These are phyloP conservation scores for Petaurus breviceps DNA, from an alignment of 2,113 vertebrate species.

Conservation along the genomic window DNA sequence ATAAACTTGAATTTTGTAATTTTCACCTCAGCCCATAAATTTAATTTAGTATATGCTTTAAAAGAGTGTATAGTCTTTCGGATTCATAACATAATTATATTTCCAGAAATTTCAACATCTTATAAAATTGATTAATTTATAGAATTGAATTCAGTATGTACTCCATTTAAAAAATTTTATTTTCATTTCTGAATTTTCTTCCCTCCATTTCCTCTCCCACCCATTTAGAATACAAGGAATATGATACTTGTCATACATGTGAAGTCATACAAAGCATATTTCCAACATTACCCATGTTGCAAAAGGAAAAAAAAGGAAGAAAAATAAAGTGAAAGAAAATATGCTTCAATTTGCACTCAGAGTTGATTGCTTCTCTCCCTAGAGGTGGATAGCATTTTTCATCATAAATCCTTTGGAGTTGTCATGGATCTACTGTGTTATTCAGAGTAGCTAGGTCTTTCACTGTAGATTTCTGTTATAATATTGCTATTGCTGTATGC, in stretches of 20 bases:
- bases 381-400: background rate
- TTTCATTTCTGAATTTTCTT: background rate
- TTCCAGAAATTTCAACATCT: background rate
- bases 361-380: background rate
- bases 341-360: background rate
- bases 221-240: background rate
- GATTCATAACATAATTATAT: background rate
- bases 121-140: background rate
- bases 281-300: background rate
- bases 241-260: background rate
- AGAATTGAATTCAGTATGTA: background rate
- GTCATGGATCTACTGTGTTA: too few relatives aligned
- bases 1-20: slow-evolving; percentile 17
- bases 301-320: background rate
- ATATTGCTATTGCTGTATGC: too few relatives aligned
- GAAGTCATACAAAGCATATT: background rate
- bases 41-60: background rate
- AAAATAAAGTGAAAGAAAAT: background rate
- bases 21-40: background rate
- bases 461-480: too few relatives aligned
- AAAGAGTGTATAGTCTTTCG: background rate
- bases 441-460: too few relatives aligned
- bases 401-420: background rate
- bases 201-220: background rate
- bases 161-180: background rate